Conservation (phyloP, 2,888 invertebrate species). For the Hybos culiciformis region DNA sequence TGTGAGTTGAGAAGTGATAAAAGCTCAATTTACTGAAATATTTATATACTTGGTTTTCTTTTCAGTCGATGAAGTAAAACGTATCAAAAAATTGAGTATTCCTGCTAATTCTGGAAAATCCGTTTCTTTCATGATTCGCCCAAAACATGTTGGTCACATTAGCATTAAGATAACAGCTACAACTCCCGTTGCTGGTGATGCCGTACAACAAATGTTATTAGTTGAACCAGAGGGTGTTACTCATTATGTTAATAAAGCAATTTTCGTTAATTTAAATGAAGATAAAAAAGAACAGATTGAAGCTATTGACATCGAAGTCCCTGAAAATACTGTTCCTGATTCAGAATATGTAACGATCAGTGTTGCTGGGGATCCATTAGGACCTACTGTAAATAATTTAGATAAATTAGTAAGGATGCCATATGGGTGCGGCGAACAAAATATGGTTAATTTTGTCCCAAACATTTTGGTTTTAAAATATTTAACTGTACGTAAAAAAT, state of each 20-base stretch:
- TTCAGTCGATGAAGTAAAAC: slow-evolving; percentile 21
- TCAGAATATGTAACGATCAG: slow-evolving; percentile 61
- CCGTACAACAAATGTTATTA: slow-evolving; percentile 55
- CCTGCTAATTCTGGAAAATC: slow-evolving; percentile 60
- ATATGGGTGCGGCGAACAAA: slow-evolving; percentile 63
- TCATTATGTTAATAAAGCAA: slow-evolving; percentile 55
- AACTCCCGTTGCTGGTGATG: slow-evolving; percentile 63
- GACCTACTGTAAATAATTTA: slow-evolving; percentile 62
- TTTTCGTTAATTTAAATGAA: slow-evolving; percentile 58
- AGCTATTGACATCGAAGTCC: slow-evolving; percentile 59
- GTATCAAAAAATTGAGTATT: slow-evolving; percentile 40
- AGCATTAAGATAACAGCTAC: slow-evolving; percentile 63
- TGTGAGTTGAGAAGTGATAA: too few species aligned
- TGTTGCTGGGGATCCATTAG: slow-evolving; percentile 59
- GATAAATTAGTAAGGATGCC: slow-evolving; percentile 64
- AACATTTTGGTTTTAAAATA: slow-evolving; percentile 55
- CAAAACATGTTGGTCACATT: slow-evolving; percentile 54
- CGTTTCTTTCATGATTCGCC: slow-evolving; percentile 73
- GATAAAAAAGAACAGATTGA: slow-evolving; percentile 38
- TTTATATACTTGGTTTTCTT: too few species aligned
- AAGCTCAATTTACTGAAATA: too few species aligned
- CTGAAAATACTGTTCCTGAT: slow-evolving; percentile 54
- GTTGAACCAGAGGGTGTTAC: slow-evolving; percentile 73
- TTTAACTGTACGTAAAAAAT: slow-evolving; percentile 41
- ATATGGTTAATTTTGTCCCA: slow-evolving; percentile 48